phyloP scores from a whole-genome alignment of 2,797 vertebrate species.

The Lycodopsis pacificus region DNA sequence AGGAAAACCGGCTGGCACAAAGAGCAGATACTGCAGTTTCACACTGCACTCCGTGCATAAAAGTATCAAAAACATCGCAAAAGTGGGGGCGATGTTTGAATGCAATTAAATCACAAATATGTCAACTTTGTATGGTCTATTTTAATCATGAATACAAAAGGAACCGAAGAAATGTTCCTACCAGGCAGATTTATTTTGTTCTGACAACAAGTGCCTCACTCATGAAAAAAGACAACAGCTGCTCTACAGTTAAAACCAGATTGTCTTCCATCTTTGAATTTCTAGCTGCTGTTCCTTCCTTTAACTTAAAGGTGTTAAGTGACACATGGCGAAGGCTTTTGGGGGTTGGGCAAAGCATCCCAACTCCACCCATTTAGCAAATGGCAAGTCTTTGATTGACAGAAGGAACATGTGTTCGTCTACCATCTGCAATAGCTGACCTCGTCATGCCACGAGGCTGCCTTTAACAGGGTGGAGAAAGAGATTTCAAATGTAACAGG shows the following conservation, averaged over 20 bases:
- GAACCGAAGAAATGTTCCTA: neutral
- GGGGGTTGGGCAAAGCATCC: slow-evolving; percentile 42
- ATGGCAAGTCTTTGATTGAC: slow-evolving; percentile 74
- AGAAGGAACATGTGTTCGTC: slow-evolving; percentile 70
- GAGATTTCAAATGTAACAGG: neutral
- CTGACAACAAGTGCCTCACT: neutral
- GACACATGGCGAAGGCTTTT: slow-evolving; percentile 41
- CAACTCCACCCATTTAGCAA: slow-evolving; percentile 60
- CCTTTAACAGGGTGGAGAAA: neutral
- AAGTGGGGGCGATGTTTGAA: neutral
- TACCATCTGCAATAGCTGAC: slow-evolving; percentile 32
- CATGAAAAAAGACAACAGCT: neutral
- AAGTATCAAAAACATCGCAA: neutral
- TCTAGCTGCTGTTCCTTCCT: neutral
- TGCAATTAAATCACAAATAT: neutral
- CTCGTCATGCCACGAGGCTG: slow-evolving; percentile 32
- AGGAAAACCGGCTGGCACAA: neutral
- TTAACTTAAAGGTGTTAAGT: slow-evolving; percentile 44
- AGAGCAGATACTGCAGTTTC: slow-evolving; percentile 18
- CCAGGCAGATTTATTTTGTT: neutral
- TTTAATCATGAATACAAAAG: neutral
- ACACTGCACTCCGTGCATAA: neutral
- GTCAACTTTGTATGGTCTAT: neutral
- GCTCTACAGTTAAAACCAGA: neutral
- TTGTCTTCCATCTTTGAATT: slow-evolving; percentile 12